Evolutionary conservation across 1,140 invertebrate genomes (phyloP).

Genomic region (Drosophila pruinosa): DNA sequence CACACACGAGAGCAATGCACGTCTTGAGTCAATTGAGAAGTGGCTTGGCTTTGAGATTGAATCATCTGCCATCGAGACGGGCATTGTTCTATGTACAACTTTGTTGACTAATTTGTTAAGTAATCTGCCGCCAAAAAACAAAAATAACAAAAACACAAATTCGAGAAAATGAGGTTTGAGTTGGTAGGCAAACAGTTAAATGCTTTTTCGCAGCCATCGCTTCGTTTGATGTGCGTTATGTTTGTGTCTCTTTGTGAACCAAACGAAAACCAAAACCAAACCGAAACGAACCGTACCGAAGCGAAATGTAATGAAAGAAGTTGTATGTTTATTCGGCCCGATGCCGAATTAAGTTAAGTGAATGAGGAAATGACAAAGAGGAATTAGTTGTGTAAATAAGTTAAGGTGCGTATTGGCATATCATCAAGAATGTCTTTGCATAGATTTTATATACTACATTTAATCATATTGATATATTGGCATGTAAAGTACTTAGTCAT

Average conservation of each 20-base stretch:
- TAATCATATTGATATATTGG: slow-evolving; percentile 42
- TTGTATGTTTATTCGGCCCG: slow-evolving; percentile 64
- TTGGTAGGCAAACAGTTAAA: slow-evolving; percentile 63
- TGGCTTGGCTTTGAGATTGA: background rate
- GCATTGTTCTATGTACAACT: slow-evolving; percentile 73
- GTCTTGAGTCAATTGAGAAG: background rate
- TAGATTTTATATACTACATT: slow-evolving; percentile 35
- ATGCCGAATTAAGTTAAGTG: slow-evolving; percentile 64
- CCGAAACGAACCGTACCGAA: background rate
- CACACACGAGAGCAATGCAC: slow-evolving; percentile 20
- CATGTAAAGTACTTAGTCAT: slow-evolving; percentile 67
- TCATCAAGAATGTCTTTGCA: slow-evolving; percentile 10
- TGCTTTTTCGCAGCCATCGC: slow-evolving; percentile 73
- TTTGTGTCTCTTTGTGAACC: slow-evolving; percentile 24
- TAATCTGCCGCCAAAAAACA: slow-evolving; percentile 64
- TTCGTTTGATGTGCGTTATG: slow-evolving; percentile 62
- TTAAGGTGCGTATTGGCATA: slow-evolving; percentile 61
- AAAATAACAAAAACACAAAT: slow-evolving; percentile 40
- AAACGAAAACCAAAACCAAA: background rate
- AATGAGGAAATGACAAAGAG: slow-evolving; percentile 55
- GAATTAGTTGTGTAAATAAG: slow-evolving; percentile 78
- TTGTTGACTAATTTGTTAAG: slow-evolving; percentile 81
- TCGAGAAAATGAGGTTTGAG: slow-evolving; percentile 52
- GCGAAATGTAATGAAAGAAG: slow-evolving; percentile 64
- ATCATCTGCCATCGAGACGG: slow-evolving; percentile 12